Conservation (phyloP, 2,888 invertebrate genomes). For the Coenonympha arcania region DNA sequence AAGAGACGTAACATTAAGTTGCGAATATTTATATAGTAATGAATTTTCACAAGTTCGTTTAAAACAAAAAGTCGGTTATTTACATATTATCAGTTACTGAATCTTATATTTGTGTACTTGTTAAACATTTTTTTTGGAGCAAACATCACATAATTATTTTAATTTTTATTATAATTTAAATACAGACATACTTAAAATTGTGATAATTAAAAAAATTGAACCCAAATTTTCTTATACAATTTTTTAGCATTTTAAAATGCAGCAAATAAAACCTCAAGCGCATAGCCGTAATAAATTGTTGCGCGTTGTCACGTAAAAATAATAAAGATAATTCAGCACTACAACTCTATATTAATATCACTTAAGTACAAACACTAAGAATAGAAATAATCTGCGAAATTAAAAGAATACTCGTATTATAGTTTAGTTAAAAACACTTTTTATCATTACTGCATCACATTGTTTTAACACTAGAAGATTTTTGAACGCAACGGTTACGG, state of each 20-base stretch:
- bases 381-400: not conserved
- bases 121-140: too few species aligned
- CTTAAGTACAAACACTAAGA: not conserved
- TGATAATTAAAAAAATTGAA: not conserved
- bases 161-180: too few species aligned
- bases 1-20: too few species aligned
- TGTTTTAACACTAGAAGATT: not conserved
- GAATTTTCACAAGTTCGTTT: too few species aligned
- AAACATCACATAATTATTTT: too few species aligned
- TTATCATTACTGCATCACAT: conserved; percentile 2
- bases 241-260: not conserved
- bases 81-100: too few species aligned
- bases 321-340: conserved; percentile 4
- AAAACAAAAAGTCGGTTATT: too few species aligned
- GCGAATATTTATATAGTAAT: too few species aligned
- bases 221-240: not conserved
- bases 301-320: not conserved
- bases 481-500: not conserved
- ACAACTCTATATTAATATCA: not conserved
- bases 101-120: too few species aligned
- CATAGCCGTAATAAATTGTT: not conserved
- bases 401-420: not conserved
- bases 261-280: not conserved
- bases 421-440: not conserved
- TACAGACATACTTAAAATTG: too few species aligned